Base-by-base conservation (phyloP, 2,113 vertebrate species). In the Solea senegalensis region DNA sequence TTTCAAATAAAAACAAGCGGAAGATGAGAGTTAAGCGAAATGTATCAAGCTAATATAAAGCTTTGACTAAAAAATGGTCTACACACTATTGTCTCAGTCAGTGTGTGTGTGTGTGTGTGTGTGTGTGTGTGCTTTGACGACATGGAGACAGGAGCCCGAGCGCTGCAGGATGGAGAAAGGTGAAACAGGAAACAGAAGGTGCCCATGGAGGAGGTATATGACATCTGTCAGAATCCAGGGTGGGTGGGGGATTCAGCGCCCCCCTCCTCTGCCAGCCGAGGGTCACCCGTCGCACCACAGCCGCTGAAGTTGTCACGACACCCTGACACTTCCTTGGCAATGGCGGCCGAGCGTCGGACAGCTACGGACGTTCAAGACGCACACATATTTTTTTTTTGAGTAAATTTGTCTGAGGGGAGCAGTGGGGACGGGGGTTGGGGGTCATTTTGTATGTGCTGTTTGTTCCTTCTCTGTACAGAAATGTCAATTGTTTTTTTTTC, bases 151-250 rank as follows among this genome's bases (percentile, higher is more conserved):
- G 88, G 84, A 91, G 90, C 81, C 88, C 90, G 89, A 91, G 83
- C 89, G 76, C 90, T 90, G 89, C 89, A 89, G 91, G 90, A 92
- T 90, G 91, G 89, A 91, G 89, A 91, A 91, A 93, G 90, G 91
- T 92, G 92, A 93, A 21, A 81, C 83, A 77, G 84, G 83, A 92
- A 92, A 86, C 91, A 94, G 90, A 92, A 88, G 91, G 92, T 80
- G 86, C 92, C 89, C 89, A 87, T 87, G 89, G 92, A 93, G 91
- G 91, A 88, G 91, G 89, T 93, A 89, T 88, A 77, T 92, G 92
- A 92, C 92, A 91, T 90, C 89, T 92, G 91, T 93, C 93, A 93
- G 88, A 81, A 88, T 90, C 77, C 84, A 50, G 86, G 87, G 79
- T 87, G 88, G 87, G 89, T 67, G 82, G 84, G 68, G 81, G 88